Conservation (phyloP, 2,888 invertebrate genomes). For the Serripes groenlandicus region DNA sequence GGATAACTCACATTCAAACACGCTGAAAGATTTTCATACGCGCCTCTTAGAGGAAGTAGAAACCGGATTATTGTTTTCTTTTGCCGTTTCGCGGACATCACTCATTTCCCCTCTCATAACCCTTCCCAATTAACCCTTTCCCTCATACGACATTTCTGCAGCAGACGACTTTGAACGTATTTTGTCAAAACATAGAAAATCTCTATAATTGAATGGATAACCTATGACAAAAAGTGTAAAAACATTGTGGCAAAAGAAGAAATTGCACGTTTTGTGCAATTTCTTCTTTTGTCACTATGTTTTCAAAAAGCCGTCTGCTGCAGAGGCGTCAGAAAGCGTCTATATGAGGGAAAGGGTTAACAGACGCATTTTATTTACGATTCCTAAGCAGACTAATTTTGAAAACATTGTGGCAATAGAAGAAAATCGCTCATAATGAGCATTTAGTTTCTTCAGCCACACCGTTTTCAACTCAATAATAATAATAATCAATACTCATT, state of each 20-base stretch:
- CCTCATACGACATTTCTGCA: too few species aligned
- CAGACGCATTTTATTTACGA: not conserved
- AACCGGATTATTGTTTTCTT: too few species aligned
- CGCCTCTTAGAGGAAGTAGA: too few species aligned
- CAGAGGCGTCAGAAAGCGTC: not conserved
- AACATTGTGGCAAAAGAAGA: not conserved
- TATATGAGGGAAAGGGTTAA: not conserved
- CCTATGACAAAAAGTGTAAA: too few species aligned
- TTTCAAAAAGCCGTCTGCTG: not conserved
- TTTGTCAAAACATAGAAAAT: too few species aligned
- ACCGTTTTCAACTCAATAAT: not conserved
- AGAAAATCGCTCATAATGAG: not conserved
- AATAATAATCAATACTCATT: too few species aligned
- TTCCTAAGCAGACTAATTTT: not conserved
- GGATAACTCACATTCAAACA: not conserved
- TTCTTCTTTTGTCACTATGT: not conserved
- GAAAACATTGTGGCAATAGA: constrained; percentile 3
- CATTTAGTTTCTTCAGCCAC: not conserved
- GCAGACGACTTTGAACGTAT: too few species aligned
- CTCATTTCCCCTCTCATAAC: too few species aligned
- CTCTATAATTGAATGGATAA: too few species aligned
- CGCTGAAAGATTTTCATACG: not conserved
- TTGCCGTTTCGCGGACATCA: too few species aligned
- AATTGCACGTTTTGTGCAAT: not conserved
- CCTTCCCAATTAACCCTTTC: too few species aligned